Base-by-base conservation (phyloP, 2,797 vertebrate species). In the Telmatherina bonti region DNA sequence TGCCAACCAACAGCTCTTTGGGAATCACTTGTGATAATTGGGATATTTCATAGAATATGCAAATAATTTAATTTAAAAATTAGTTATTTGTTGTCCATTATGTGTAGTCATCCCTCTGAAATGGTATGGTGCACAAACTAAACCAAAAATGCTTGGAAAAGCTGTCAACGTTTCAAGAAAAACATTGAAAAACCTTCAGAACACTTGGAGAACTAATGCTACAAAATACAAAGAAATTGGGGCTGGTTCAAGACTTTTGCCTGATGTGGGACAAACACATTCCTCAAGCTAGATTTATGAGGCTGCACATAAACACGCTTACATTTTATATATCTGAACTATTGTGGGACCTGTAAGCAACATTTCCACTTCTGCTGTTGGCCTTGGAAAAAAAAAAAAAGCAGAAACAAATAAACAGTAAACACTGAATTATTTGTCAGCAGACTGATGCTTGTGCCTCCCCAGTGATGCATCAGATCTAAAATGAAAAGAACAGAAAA, bases 351-450 rank as follows among this genome's bases (percentile, higher is more conserved):
- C 13, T 26, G 6, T 13, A 31, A 38, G 16, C 36, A 11, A 60
- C 22, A 61, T 33, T 63, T 64, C 30, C 20, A 47, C 26, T 70
- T 52, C 30, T 49, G 55, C 24, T 58, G 22, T 43, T 27, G 35
- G 27, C 27, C 47, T 47, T 24, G 56, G 22, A 13, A 7, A 5
- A 4, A 26, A 16, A 24, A 3, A 20, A 26, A 26, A 29, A 33
- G 51, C 26, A 8, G 30, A 31, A 30, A 12, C 20, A 47, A 2
- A 45, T 0, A 1, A n/a, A n/a, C 5, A 7, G 7, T 5, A 22
- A 27, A 47, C 24, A 11, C 22, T 47, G 35, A 43, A 53, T 41
- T 36, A 43, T 27, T 62, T 12, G 59, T 55, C 16, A 38, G 62
- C 35, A 47, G 7, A 26, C n/a, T 55, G 52, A 57, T 38, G 61